Conservation (phyloP, 2,113 vertebrate species). For the Dolichotis patagonum region DNA sequence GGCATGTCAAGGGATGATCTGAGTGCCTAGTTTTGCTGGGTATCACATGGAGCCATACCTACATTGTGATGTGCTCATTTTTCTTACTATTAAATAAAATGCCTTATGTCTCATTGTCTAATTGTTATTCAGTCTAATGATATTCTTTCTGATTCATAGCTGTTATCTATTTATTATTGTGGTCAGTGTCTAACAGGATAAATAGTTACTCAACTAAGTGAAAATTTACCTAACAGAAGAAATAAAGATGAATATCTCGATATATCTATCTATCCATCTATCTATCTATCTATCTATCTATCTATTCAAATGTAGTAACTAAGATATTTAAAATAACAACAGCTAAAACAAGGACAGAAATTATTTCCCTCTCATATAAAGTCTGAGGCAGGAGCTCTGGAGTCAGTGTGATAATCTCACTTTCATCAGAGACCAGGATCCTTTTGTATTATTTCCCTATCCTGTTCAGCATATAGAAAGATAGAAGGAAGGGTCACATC, state of each 20-base stretch:
- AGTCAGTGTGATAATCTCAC: too few species aligned
- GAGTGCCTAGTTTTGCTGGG: not conserved
- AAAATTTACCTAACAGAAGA: constrained; percentile 5
- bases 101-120: not conserved
- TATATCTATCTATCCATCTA: not conserved
- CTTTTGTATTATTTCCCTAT: not conserved
- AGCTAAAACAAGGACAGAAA: not conserved
- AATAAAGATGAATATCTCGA: not conserved
- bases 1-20: not conserved
- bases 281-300: not conserved
- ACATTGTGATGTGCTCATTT: not conserved
- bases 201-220: not conserved
- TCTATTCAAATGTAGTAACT: not conserved
- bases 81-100: not conserved
- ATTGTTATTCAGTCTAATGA: not conserved
- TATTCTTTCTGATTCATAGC: constrained; percentile 18
- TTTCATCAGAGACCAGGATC: not conserved
- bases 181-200: not conserved
- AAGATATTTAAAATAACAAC: not conserved
- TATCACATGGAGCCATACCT: not conserved
- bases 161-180: not conserved
- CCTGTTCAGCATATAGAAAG: not conserved
- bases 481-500: not conserved
- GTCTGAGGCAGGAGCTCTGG: not conserved
- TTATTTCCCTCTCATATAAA: not conserved